Conservation (phyloP, 92 coral and sea anemone genomes). For the Epizoanthus stellaris region DNA sequence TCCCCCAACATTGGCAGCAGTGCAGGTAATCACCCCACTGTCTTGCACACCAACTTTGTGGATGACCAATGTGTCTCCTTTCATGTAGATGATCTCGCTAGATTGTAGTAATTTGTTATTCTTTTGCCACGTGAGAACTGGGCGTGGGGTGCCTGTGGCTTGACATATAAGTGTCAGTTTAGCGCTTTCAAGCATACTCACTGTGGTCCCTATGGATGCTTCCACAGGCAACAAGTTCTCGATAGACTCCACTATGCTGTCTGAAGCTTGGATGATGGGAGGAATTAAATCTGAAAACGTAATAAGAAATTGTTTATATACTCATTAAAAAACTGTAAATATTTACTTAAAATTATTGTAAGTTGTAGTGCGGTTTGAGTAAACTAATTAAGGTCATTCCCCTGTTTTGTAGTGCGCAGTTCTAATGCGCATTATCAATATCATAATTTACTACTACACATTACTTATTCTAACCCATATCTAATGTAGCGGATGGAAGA, state of each 20-base stretch:
- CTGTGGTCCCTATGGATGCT: slow-evolving; percentile 67
- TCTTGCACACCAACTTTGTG: slow-evolving; percentile 40
- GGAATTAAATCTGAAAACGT: slow-evolving; percentile 56
- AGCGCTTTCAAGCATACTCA: slow-evolving; percentile 68
- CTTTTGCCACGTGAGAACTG: slow-evolving; percentile 64
- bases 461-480: too few relatives aligned
- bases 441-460: too few relatives aligned
- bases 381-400: too few relatives aligned
- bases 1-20: slow-evolving; percentile 70
- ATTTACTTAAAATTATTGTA: too few relatives aligned
- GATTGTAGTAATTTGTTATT: slow-evolving; percentile 55
- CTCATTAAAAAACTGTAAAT: neutral
- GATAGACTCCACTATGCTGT: slow-evolving; percentile 44
- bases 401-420: too few relatives aligned
- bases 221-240: slow-evolving; percentile 56
- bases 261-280: slow-evolving; percentile 72
- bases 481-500: too few relatives aligned
- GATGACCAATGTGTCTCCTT: slow-evolving; percentile 57
- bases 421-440: too few relatives aligned
- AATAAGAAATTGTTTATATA: neutral
- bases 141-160: slow-evolving; percentile 74
- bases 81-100: slow-evolving; percentile 42
- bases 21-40: slow-evolving; percentile 65
- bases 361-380: too few relatives aligned
- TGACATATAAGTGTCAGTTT: slow-evolving; percentile 64